Base-by-base conservation (phyloP, 2,888 invertebrate species). In the Theodoxus fluviatilis region DNA sequence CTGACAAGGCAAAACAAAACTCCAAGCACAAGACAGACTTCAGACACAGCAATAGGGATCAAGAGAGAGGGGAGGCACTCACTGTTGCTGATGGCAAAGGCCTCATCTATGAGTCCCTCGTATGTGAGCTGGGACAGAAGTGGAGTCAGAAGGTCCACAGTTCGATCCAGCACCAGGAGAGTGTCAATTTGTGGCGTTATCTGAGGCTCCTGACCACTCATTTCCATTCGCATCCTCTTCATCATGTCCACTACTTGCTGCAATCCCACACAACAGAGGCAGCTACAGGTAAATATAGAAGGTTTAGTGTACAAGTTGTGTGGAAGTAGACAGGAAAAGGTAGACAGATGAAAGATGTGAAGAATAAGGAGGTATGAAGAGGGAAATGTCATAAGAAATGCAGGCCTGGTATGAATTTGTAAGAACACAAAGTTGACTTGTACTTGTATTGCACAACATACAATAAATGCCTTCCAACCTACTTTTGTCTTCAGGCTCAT, bases 81-180 rank as follows among this genome's bases (percentile, higher is more conserved):
- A 87, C 87, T 87, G 74, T 86, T 86, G 78, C 92, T 92, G 71
- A 98, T 94, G 43, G 94, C 93, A 88, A 93, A 98, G 71, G 96
- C 91, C 87, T 98, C 98, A 88, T 99, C 99, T 75, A 99, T 94
- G 7, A 99, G 90, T 2, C 98, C 99, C 87, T 98, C 98, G 81
- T 98, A 99, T 0, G 98, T 98, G 43, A 98, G 90, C 84, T 98
- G 99, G 0, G 96, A 96, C 0, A 94, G 92, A 80, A 99, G 89
- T 0, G 96, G 94, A 63, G 96, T 94, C 64, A 98, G 90, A 68
- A 96, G 91, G 90, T 99, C 99, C 2, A 96, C 91, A 57, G 93
- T 92, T 35, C 99, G 90, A 87, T 99, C 99, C 1, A 99, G 88
- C 61, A 99, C 88, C 7, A 99, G 89, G 71, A 98, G 90, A 85